A percentile compares a stretch with the other conserved stretches of the same genome.
Conservation (phyloP, 2,113 vertebrate species). For the Pagrus major region DNA sequence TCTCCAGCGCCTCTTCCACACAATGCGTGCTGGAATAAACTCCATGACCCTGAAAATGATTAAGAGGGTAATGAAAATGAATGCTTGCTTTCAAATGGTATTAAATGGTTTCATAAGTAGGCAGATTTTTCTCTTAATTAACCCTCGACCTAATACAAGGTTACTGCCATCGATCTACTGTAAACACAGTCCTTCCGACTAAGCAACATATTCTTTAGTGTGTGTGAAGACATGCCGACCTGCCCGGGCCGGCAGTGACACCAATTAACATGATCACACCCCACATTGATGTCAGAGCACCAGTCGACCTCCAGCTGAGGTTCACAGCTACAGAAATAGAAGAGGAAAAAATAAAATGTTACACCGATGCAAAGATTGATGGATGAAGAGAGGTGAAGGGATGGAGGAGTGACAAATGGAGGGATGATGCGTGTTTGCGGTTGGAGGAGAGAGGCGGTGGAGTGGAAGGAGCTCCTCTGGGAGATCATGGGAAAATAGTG, state of each 20-base stretch:
- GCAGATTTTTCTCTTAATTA: background rate
- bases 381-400: constrained; percentile 40
- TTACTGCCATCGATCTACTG: background rate
- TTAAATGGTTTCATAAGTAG: constrained; percentile 15
- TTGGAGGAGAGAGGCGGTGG: constrained; percentile 21
- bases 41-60: constrained; percentile 19
- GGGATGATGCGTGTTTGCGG: constrained; percentile 40
- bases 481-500: constrained; percentile 41
- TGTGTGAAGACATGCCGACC: constrained; percentile 14
- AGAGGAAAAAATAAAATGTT: constrained; percentile 56
- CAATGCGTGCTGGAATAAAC: background rate
- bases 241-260: constrained; percentile 12
- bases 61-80: constrained; percentile 9
- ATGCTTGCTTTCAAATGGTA: background rate
- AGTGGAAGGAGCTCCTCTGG: constrained; percentile 40
- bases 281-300: constrained; percentile 15
- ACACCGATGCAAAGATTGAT: constrained; percentile 46
- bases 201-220: background rate
- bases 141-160: background rate
- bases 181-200: background rate
- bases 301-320: constrained; percentile 35
- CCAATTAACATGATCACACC: constrained; percentile 36
- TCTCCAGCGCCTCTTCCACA: background rate
- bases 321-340: constrained; percentile 28
- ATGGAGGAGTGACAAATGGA: constrained; percentile 64